Evolutionary conservation across 2,888 invertebrate species (phyloP).

Genomic region (Microctonus hyperodae): DNA sequence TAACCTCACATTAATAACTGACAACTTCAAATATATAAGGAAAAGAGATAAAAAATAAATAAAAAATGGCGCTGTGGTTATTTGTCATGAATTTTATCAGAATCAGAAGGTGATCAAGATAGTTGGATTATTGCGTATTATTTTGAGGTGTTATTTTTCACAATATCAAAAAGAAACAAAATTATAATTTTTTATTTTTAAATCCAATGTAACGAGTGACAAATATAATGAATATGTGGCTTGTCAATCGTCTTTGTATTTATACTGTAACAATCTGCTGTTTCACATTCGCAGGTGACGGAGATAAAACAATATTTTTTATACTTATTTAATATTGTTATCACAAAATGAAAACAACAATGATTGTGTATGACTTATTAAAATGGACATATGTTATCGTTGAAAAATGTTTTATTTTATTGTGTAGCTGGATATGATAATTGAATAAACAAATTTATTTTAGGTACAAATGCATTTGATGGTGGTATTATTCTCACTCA

Average conservation of each 20-base stretch:
- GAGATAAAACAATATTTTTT: background rate
- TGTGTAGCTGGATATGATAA: background rate
- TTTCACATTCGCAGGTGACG: conserved; percentile 15
- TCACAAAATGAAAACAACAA: no score
- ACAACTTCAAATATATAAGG: background rate
- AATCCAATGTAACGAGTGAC: conserved; percentile 5
- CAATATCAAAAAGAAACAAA: no score
- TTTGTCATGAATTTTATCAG: conserved; percentile 19
- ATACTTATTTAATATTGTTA: background rate
- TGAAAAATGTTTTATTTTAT: background rate
- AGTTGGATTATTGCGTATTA: no score
- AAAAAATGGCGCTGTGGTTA: conserved; percentile 9
- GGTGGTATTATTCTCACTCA: conserved; percentile 67
- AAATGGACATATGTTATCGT: background rate
- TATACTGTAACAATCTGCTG: conserved; percentile 9
- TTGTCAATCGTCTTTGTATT: conserved; percentile 1
- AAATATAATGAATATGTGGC: conserved; percentile 1
- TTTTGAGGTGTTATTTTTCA: no score
- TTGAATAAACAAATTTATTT: background rate
- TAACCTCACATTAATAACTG: background rate
- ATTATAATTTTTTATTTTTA: conserved; percentile 4
- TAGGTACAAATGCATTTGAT: conserved; percentile 32
- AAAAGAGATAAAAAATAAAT: background rate
- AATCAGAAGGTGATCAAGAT: conserved; percentile 15
- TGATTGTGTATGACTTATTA: background rate